Conservation (phyloP, 1,140 invertebrate genomes). For the Trichomalopsis sarcophagae region DNA sequence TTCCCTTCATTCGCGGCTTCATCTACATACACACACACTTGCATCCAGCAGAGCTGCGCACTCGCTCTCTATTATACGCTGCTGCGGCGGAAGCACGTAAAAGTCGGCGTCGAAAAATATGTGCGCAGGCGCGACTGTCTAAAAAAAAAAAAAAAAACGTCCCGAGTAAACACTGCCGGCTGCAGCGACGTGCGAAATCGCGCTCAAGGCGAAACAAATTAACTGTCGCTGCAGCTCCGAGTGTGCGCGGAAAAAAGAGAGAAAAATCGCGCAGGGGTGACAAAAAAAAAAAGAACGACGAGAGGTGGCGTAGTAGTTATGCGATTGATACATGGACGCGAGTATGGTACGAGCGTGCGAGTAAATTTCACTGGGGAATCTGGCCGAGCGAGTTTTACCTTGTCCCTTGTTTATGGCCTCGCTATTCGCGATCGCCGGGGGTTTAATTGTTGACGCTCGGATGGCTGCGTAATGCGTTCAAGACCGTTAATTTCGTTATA, state of each 20-base stretch:
- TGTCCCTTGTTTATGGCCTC: background rate
- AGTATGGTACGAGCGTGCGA: background rate
- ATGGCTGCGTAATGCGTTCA: background rate
- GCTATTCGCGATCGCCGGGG: background rate
- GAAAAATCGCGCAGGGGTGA: too few relatives aligned
- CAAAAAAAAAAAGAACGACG: background rate
- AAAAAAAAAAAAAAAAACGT: background rate
- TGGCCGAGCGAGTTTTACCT: background rate
- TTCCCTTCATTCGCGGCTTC: background rate
- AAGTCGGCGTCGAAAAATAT: background rate
- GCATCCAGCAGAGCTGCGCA: too few relatives aligned
- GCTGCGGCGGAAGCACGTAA: background rate
- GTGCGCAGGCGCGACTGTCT: background rate
- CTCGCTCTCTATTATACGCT: background rate
- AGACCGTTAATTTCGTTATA: background rate
- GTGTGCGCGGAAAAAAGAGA: too few relatives aligned
- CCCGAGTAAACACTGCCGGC: constrained; percentile 12
- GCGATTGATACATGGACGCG: constrained; percentile 20
- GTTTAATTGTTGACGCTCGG: background rate
- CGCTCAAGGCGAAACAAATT: constrained; percentile 39
- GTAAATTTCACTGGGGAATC: constrained; percentile 21
- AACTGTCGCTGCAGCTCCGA: constrained; percentile 9
- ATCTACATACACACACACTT: background rate
- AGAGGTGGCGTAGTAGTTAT: background rate
- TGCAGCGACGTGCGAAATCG: background rate